phyloP scores from a whole-genome alignment of 2,888 invertebrate genomes.

The Leptinotarsa peninsularis region DNA sequence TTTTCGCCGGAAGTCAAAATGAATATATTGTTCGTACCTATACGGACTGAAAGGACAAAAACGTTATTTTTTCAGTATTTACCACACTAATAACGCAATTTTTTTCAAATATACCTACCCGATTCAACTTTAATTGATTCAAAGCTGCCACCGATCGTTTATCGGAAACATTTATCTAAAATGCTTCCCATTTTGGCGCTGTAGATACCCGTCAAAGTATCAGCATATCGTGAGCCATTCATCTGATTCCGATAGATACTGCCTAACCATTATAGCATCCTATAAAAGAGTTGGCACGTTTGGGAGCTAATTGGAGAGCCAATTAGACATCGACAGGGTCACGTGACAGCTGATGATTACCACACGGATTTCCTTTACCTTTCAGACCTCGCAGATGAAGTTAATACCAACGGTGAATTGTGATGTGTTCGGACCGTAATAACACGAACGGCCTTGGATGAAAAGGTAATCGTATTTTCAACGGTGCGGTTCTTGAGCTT shows the following conservation, averaged over 20 bases:
- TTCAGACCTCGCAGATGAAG: conserved; percentile 19
- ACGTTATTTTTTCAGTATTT: background rate
- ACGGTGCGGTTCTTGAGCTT: background rate
- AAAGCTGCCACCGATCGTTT: conserved; percentile 34
- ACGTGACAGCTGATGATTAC: conserved; percentile 37
- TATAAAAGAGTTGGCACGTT: conserved; percentile 48
- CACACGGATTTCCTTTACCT: conserved; percentile 19
- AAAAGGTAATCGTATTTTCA: conserved; percentile 1
- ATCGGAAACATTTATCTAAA: conserved; percentile 43
- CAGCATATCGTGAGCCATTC: conserved; percentile 43
- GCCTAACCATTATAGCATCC: conserved; percentile 46
- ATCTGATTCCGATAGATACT: conserved; percentile 43
- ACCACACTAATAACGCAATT: background rate
- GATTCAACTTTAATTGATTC: conserved; percentile 35
- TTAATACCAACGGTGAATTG: conserved; percentile 13
- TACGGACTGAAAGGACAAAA: background rate
- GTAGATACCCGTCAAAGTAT: conserved; percentile 34
- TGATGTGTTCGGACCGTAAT: background rate
- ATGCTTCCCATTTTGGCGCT: conserved; percentile 40
- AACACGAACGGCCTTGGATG: background rate
- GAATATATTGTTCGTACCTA: too few species aligned
- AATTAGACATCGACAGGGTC: conserved; percentile 43
- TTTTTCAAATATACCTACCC: conserved; percentile 13
- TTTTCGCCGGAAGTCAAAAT: too few species aligned
- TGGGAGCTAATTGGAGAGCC: conserved; percentile 47